phyloP scores from a whole-genome alignment of 2,888 invertebrate genomes.

The Megalurothrips usitatus region DNA sequence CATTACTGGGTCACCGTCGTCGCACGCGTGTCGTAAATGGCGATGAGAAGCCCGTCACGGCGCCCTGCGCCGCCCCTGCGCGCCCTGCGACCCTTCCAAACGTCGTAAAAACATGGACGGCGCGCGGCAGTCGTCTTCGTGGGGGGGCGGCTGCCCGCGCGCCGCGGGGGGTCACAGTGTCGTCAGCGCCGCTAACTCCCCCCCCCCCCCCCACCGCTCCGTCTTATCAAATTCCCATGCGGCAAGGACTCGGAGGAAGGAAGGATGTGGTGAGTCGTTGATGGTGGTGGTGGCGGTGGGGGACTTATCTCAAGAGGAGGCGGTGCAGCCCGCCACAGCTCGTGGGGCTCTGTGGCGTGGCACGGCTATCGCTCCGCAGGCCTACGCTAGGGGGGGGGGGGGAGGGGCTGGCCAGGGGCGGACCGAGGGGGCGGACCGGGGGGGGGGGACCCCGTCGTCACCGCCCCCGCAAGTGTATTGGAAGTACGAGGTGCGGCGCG shows the following conservation, averaged over 20 bases:
- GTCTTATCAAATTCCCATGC: slow-evolving; percentile 24
- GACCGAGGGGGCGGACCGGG: neutral
- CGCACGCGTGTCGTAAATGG: no score
- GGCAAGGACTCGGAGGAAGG: neutral
- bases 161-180: neutral
- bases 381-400: neutral
- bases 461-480: neutral
- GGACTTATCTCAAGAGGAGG: neutral
- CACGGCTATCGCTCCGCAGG: neutral
- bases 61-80: no score
- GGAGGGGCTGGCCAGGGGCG: neutral
- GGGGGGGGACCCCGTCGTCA: neutral
- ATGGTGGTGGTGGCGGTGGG: neutral
- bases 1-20: no score
- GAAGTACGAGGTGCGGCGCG: neutral
- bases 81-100: no score
- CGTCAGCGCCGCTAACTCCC: neutral
- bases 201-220: neutral
- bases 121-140: no score
- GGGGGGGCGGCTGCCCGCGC: no score
- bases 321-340: neutral
- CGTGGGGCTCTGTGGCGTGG: neutral
- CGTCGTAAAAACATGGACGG: no score
- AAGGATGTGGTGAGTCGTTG: neutral
- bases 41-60: no score